phyloP scores from a whole-genome alignment of 2,113 vertebrate species.

The Hippoglossus stenolepis region DNA sequence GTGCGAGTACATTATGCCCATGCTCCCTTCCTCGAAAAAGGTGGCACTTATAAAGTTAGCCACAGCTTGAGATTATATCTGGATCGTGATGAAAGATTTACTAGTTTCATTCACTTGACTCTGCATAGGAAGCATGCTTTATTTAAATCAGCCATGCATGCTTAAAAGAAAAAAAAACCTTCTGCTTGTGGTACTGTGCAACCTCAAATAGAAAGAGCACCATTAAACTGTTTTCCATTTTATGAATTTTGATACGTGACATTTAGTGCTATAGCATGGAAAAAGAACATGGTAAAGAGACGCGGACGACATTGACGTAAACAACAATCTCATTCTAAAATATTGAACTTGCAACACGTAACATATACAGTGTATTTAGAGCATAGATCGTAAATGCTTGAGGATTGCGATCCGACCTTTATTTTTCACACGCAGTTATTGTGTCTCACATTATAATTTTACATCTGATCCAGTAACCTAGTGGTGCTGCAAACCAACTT shows the following conservation, averaged over 20 bases:
- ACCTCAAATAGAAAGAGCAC: background rate
- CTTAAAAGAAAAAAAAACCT: background rate
- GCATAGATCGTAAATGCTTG: background rate
- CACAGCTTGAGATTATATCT: constrained; percentile 14
- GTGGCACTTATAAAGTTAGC: constrained; percentile 55
- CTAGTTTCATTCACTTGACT: background rate
- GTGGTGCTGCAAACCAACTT: constrained; percentile 17
- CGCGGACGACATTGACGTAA: too few species aligned
- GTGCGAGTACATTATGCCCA: constrained; percentile 70
- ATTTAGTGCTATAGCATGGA: background rate
- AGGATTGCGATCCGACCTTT: constrained; percentile 2
- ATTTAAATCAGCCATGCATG: constrained; percentile 5
- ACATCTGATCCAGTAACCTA: background rate
- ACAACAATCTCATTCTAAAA: background rate
- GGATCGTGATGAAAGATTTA: constrained; percentile 3
- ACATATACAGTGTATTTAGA: background rate
- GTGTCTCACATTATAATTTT: constrained; percentile 9
- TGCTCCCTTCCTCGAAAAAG: constrained; percentile 34
- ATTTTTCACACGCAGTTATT: background rate
- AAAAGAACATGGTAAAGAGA: background rate
- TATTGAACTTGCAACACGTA: background rate
- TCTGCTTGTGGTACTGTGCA: background rate
- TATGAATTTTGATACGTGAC: background rate
- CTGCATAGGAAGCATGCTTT: constrained; percentile 4
- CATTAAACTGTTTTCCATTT: background rate